These are phyloP conservation scores for Melanotaenia pygmaea DNA, from an alignment of 2,797 vertebrate species.

Conservation along the genomic window DNA sequence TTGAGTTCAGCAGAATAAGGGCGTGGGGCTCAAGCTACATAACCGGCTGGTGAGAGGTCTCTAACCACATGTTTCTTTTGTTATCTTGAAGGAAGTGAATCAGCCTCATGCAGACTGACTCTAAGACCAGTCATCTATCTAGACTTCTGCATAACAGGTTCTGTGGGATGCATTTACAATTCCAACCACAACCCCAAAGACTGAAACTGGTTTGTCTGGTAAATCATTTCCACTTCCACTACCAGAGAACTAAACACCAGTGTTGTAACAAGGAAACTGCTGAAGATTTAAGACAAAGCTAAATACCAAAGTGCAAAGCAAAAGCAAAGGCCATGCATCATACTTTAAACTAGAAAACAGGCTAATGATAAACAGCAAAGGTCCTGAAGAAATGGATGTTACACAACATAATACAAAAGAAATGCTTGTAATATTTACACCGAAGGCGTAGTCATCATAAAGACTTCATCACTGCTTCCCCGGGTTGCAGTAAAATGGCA, in stretches of 20 bases:
- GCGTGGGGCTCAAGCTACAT: neutral
- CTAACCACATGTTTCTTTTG: neutral
- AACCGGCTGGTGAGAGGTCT: conserved; percentile 5
- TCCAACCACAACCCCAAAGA: neutral
- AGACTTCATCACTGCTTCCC: neutral
- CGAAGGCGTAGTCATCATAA: neutral
- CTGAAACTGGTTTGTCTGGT: conserved; percentile 54
- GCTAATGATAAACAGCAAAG: neutral
- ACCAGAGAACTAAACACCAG: conserved; percentile 1
- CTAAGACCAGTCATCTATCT: conserved; percentile 3
- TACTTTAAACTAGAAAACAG: neutral
- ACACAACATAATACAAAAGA: neutral
- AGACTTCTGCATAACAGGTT: neutral
- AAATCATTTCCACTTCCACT: conserved; percentile 3
- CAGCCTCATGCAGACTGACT: conserved; percentile 1
- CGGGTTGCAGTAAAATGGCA: neutral
- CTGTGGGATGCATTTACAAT: neutral
- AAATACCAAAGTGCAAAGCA: too few relatives aligned
- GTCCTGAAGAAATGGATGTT: neutral
- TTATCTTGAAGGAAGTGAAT: conserved; percentile 13
- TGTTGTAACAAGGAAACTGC: neutral
- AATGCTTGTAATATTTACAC: neutral
- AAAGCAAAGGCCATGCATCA: conserved; percentile 6
- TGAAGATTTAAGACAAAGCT: neutral
- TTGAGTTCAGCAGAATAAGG: conserved; percentile 25